Conservation (phyloP, 2,888 invertebrate genomes). For the Artemia sp. region DNA sequence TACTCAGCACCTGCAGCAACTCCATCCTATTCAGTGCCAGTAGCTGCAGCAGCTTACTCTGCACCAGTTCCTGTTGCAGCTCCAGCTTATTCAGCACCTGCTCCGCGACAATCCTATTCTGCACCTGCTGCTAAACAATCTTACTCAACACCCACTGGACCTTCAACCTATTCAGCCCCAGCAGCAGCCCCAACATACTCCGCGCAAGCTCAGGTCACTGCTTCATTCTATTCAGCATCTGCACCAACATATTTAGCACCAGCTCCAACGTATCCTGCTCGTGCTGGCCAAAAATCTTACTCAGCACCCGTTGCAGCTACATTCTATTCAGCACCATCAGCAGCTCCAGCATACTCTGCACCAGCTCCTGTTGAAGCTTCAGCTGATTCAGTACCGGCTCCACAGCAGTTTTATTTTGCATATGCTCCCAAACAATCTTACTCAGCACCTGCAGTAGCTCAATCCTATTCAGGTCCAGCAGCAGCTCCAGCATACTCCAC, state of each 20-base stretch:
- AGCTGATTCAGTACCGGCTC: too few relatives aligned
- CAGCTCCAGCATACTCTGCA: too few relatives aligned
- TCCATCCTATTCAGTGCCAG: neutral
- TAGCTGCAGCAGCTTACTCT: slow-evolving; percentile 13
- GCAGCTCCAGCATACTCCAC: too few relatives aligned
- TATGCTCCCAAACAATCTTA: too few relatives aligned
- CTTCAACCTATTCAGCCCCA: slow-evolving; percentile 6
- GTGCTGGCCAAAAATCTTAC: neutral
- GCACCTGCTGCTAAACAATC: slow-evolving; percentile 13
- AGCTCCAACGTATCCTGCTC: neutral
- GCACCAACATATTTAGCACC: neutral
- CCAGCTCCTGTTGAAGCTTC: too few relatives aligned
- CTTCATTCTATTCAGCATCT: neutral
- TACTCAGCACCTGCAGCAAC: neutral
- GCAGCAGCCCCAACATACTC: slow-evolving; percentile 14
- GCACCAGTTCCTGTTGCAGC: slow-evolving; percentile 12
- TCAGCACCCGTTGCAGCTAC: neutral
- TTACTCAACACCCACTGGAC: neutral
- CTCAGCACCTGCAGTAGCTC: too few relatives aligned
- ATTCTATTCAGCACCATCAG: too few relatives aligned
- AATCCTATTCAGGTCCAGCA: too few relatives aligned
- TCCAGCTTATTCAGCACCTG: neutral
- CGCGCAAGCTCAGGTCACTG: neutral
- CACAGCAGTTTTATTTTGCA: too few relatives aligned
- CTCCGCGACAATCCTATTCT: neutral